These are phyloP conservation scores for Lepidocolaptes lacrymiger DNA, from an alignment of 2,797 vertebrate species.

Conservation along the genomic window DNA sequence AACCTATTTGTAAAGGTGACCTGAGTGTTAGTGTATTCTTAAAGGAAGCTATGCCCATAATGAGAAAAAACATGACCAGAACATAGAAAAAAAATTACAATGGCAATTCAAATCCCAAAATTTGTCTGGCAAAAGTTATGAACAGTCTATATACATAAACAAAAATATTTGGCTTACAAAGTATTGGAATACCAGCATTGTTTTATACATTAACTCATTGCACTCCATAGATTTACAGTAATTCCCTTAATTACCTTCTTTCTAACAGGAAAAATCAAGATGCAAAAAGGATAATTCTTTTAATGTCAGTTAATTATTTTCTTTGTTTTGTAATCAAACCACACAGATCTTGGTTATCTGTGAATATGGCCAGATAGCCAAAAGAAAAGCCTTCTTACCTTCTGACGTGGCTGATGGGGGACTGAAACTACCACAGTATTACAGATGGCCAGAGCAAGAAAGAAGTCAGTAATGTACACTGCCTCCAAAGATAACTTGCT, in stretches of 20 bases:
- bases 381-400: slow-evolving; percentile 71
- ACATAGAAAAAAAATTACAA: neutral
- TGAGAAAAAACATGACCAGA: neutral
- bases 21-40: neutral
- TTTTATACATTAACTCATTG: neutral
- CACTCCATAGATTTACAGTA: neutral
- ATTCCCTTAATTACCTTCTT: neutral
- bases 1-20: neutral
- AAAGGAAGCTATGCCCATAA: neutral
- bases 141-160: neutral
- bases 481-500: slow-evolving; percentile 74
- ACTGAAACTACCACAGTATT: slow-evolving; percentile 96
- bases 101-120: neutral
- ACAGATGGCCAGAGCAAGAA: slow-evolving; percentile 91
- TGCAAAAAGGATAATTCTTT: neutral
- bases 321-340: neutral
- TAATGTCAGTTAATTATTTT: neutral
- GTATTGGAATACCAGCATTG: neutral
- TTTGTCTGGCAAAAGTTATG: neutral
- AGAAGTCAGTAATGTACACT: slow-evolving; percentile 88
- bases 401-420: slow-evolving; percentile 79
- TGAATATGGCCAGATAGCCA: neutral
- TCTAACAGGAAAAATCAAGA: neutral
- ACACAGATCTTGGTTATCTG: neutral
- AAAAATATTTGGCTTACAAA: neutral